Conservation (phyloP, 2,113 vertebrate genomes). For the Ivindomyrus marchei region DNA sequence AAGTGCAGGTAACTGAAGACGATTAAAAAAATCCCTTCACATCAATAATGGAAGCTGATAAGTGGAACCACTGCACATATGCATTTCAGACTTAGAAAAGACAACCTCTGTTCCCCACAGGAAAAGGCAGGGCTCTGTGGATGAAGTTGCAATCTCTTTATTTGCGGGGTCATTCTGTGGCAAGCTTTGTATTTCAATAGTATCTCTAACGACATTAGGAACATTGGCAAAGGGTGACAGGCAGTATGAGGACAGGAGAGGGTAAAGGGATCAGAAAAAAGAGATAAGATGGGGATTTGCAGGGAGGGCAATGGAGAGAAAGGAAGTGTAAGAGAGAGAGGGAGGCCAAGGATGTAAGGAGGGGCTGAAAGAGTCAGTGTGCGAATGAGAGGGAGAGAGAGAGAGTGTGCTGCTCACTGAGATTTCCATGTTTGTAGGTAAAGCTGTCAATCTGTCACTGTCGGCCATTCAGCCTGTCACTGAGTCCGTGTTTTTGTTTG, state of each 20-base stretch:
- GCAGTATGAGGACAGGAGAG: not conserved
- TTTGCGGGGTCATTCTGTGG: constrained; percentile 26
- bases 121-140: constrained; percentile 9
- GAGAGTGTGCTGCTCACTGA: constrained; percentile 12
- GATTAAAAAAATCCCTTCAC: not conserved
- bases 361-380: constrained; percentile 14
- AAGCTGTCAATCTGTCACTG: constrained; percentile 19
- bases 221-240: not conserved
- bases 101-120: not conserved
- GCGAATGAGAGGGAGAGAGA: constrained; percentile 11
- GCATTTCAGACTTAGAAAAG: not conserved
- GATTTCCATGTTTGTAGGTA: constrained; percentile 2
- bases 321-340: constrained; percentile 18
- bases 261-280: not conserved
- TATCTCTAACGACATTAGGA: constrained; percentile 28
- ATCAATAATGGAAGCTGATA: not conserved
- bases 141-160: constrained; percentile 36
- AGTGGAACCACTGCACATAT: not conserved
- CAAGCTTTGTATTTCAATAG: constrained; percentile 29
- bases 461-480: constrained; percentile 1
- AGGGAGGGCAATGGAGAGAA: constrained; percentile 4
- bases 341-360: constrained; percentile 24
- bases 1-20: not conserved
- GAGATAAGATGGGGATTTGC: not conserved
- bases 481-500: not conserved